phyloP scores from a whole-genome alignment of 2,888 invertebrate species.

The Acanthosepion esculentum region DNA sequence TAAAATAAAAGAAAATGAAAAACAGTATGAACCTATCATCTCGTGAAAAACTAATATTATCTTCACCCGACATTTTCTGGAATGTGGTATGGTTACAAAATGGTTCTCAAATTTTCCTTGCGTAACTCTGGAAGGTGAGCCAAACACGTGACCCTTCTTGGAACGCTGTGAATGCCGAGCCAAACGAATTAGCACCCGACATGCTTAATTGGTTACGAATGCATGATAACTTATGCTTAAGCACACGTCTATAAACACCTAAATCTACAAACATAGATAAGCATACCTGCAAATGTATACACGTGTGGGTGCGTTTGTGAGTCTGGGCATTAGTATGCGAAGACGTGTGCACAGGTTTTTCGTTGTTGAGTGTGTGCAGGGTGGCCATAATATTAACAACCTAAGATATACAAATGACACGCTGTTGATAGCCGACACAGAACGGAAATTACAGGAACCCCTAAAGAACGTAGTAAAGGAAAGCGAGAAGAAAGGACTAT shows the following conservation, averaged over 20 bases:
- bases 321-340: too few relatives aligned
- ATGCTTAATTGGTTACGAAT: background rate
- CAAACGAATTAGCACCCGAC: background rate
- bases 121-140: background rate
- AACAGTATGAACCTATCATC: too few relatives aligned
- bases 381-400: too few relatives aligned
- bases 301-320: too few relatives aligned
- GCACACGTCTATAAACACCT: background rate
- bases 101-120: background rate
- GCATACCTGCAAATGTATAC: too few relatives aligned
- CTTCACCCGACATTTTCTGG: background rate
- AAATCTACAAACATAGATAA: background rate
- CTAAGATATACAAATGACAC: too few relatives aligned
- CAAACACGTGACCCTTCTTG: background rate
- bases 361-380: too few relatives aligned
- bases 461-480: too few relatives aligned
- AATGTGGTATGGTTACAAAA: background rate
- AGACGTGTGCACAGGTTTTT: too few relatives aligned
- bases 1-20: background rate
- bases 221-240: background rate
- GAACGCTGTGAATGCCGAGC: conserved; percentile 11
- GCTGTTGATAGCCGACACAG: too few relatives aligned
- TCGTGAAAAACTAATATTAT: background rate
- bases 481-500: too few relatives aligned
- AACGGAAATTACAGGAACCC: too few relatives aligned